phyloP scores from a whole-genome alignment of 2,888 invertebrate species.

The Ethmia dodecea region DNA sequence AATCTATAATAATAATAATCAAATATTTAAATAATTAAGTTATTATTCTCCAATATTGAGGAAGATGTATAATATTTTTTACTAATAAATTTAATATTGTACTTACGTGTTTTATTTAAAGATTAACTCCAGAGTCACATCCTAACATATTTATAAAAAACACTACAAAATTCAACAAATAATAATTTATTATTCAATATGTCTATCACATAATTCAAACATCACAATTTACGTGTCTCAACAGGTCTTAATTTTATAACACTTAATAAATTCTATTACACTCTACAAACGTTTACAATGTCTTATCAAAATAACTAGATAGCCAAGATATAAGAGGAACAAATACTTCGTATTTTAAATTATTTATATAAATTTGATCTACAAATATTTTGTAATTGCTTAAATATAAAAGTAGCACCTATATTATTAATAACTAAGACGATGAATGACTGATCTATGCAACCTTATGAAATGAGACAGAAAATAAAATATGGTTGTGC shows the following conservation, averaged over 20 bases:
- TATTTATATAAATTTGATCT: too few species aligned
- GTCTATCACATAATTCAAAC: constrained; percentile 12
- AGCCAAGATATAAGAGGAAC: too few species aligned
- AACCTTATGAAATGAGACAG: too few species aligned
- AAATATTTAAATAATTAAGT: constrained; percentile 75
- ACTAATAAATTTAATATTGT: constrained; percentile 79
- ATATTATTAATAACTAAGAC: too few species aligned
- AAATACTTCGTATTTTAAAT: too few species aligned
- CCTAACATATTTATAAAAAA: not conserved
- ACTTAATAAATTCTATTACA: not conserved
- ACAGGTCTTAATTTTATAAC: constrained; percentile 7
- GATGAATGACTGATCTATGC: too few species aligned
- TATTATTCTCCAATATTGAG: constrained; percentile 77
- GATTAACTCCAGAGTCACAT: not conserved
- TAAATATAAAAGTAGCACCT: too few species aligned
- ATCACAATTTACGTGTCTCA: constrained; percentile 24
- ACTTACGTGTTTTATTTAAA: constrained; percentile 49
- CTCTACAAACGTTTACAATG: too few species aligned
- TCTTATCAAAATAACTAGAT: too few species aligned
- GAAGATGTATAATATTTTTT: constrained; percentile 79
- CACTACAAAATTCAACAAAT: constrained; percentile 9
- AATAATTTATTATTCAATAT: constrained; percentile 17
- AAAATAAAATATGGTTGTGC: too few species aligned
- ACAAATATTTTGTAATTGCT: too few species aligned
- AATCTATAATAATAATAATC: constrained; percentile 74